phyloP scores from a whole-genome alignment of 1,140 invertebrate species.

The Pemphigus obesinymphae region DNA sequence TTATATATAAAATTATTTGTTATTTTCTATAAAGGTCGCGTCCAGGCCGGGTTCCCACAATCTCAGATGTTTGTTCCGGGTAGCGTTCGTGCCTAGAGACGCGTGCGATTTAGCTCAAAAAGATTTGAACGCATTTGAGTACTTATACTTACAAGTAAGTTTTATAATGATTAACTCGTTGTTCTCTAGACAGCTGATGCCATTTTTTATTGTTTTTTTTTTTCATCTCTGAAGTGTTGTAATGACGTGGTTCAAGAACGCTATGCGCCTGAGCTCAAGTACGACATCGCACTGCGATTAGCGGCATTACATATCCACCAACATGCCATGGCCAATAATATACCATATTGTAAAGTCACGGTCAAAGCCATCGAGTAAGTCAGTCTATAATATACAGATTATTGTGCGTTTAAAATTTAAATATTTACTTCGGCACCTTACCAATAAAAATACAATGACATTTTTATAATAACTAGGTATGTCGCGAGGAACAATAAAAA shows the following conservation, averaged over 20 bases:
- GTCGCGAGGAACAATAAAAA: no score
- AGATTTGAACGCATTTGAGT: slow-evolving; percentile 81
- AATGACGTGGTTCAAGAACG: slow-evolving; percentile 88
- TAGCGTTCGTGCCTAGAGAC: slow-evolving; percentile 81
- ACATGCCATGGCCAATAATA: slow-evolving; percentile 73
- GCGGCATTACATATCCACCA: slow-evolving; percentile 87
- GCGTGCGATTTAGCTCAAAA: slow-evolving; percentile 73
- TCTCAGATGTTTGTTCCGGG: slow-evolving; percentile 78
- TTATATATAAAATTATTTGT: no score
- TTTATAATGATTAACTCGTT: neutral
- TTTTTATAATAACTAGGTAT: no score
- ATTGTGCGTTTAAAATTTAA: neutral
- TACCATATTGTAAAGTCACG: slow-evolving; percentile 69
- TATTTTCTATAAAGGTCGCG: slow-evolving; percentile 83
- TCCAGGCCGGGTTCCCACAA: slow-evolving; percentile 81
- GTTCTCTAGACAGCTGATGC: no score
- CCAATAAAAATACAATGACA: no score
- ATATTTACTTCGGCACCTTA: neutral
- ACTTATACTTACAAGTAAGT: slow-evolving; percentile 72
- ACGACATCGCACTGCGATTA: slow-evolving; percentile 75
- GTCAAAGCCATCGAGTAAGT: slow-evolving; percentile 85
- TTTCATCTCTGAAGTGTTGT: slow-evolving; percentile 65
- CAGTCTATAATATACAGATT: neutral
- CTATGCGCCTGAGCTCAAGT: slow-evolving; percentile 82
- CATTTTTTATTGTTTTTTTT: neutral